A percentile compares a stretch with the other conserved stretches of the same genome.
These are phyloP conservation scores for Arrhamphus sclerolepis DNA, from an alignment of 2,797 vertebrate species.

Conservation along the genomic window DNA sequence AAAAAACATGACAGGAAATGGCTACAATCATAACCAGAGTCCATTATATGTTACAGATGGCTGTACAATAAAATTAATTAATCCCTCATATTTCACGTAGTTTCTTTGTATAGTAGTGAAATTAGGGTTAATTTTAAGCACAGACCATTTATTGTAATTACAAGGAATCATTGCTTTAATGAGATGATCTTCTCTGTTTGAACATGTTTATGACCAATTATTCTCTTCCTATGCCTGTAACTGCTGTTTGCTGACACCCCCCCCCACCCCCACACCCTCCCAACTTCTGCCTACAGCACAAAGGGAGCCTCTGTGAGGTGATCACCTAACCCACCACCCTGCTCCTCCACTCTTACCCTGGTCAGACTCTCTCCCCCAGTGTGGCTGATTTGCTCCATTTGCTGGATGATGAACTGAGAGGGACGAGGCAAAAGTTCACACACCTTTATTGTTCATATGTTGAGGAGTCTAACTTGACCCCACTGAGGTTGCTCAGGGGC, in stretches of 20 bases:
- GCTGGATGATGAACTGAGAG: conserved; percentile 90
- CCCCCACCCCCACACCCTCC: conserved; percentile 79
- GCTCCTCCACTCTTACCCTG: conserved; percentile 38
- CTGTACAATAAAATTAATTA: not conserved
- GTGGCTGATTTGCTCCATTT: conserved; percentile 92
- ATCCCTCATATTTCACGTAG: not conserved
- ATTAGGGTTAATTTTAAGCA: not conserved
- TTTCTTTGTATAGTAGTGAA: conserved; percentile 4
- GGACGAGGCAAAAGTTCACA: conserved; percentile 92
- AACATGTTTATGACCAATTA: conserved; percentile 20
- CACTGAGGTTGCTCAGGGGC: conserved; percentile 71
- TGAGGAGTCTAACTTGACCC: conserved; percentile 81
- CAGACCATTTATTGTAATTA: conserved; percentile 1
- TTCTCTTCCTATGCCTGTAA: conserved; percentile 39
- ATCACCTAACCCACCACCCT: conserved; percentile 53
- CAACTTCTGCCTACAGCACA: conserved; percentile 86
- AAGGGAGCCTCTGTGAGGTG: conserved; percentile 86
- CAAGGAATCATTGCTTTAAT: conserved; percentile 87
- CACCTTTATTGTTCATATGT: conserved; percentile 95
- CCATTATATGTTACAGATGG: no score
- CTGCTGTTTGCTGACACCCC: conserved; percentile 55
- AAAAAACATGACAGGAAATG: no score
- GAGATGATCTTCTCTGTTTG: conserved; percentile 61
- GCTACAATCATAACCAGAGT: no score
- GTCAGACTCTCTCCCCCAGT: conserved; percentile 61